Conservation (phyloP, 2,797 vertebrate genomes). For the Pogoniulus pusillus region DNA sequence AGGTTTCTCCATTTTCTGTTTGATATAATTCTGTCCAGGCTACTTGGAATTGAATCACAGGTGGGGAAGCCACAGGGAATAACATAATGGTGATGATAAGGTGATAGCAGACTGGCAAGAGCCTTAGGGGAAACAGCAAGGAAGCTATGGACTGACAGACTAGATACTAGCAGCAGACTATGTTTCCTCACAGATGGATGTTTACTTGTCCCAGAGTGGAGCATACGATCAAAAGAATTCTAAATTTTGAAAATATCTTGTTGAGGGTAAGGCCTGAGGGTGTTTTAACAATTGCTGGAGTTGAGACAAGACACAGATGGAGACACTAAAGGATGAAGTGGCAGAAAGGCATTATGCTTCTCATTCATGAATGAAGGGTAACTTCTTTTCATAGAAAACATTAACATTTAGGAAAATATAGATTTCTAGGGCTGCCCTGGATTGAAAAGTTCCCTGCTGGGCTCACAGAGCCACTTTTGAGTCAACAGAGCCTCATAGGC, state of each 20-base stretch:
- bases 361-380: not conserved
- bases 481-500: not conserved
- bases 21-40: not conserved
- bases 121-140: not conserved
- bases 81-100: not conserved
- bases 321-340: not conserved
- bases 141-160: not conserved
- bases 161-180: not conserved
- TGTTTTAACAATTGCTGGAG: not conserved
- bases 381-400: not conserved
- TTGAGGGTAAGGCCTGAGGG: not conserved
- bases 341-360: not conserved
- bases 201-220: not conserved
- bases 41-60: slow-evolving; percentile 13
- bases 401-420: not conserved
- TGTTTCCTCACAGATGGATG: not conserved
- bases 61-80: not conserved
- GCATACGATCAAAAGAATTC: not conserved
- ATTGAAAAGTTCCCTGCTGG: not conserved
- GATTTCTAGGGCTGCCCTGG: not conserved
- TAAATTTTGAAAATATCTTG: not conserved
- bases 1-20: not conserved
- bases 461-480: not conserved
- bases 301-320: not conserved
- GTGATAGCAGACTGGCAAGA: not conserved